Conservation (phyloP, 2,888 invertebrate genomes). For the Sminthurinus aureus region DNA sequence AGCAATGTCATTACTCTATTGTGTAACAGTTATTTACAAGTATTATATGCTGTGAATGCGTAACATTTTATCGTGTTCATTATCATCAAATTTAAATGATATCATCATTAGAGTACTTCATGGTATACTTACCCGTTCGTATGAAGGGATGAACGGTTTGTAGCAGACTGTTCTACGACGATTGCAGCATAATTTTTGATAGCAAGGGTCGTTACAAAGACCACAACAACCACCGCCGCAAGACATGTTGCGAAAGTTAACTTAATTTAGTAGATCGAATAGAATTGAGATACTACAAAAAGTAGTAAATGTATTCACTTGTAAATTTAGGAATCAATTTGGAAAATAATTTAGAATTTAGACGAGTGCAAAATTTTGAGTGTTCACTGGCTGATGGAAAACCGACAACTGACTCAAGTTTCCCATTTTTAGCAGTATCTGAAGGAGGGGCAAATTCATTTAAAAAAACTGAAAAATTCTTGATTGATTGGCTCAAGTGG, state of each 20-base stretch:
- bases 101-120: background rate
- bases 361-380: slow-evolving; percentile 8
- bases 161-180: slow-evolving; percentile 47
- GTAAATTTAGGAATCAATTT: slow-evolving; percentile 34
- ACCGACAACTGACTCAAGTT: too few relatives aligned
- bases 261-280: background rate
- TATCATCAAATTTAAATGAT: background rate
- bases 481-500: too few relatives aligned
- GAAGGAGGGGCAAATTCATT: too few relatives aligned
- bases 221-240: slow-evolving; percentile 44
- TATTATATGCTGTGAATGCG: background rate
- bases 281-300: too few relatives aligned
- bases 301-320: slow-evolving; percentile 9
- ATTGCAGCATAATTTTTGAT: slow-evolving; percentile 57
- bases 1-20: too few relatives aligned
- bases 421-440: too few relatives aligned
- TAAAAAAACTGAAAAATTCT: too few relatives aligned
- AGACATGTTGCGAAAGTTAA: slow-evolving; percentile 41
- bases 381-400: too few relatives aligned
- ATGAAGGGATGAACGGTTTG: slow-evolving; percentile 42
- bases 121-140: slow-evolving; percentile 34
- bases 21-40: too few relatives aligned
- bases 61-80: too few relatives aligned
- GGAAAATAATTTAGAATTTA: slow-evolving; percentile 10
- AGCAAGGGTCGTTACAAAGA: slow-evolving; percentile 52